Conservation (phyloP, 2,797 vertebrate genomes). For the Poecilia picta region DNA sequence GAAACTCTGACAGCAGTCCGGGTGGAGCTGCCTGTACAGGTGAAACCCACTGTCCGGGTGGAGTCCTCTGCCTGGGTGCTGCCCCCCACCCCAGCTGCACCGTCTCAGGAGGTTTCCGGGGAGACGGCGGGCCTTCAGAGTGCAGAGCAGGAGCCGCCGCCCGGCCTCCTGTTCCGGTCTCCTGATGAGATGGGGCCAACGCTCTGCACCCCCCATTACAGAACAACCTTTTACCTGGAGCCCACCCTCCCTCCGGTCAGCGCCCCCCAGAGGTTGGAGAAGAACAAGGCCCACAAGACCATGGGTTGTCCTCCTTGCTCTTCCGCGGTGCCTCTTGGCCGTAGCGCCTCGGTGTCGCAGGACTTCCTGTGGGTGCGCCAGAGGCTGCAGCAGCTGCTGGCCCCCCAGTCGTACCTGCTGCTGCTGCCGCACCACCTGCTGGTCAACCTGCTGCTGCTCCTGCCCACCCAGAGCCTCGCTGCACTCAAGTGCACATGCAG, state of each 20-base stretch:
- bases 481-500: slow-evolving; percentile 94
- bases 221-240: slow-evolving; percentile 10
- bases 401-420: slow-evolving; percentile 90
- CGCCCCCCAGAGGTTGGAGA: slow-evolving; percentile 27
- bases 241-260: not conserved
- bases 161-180: slow-evolving; percentile 86
- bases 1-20: slow-evolving; percentile 3
- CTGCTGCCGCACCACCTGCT: slow-evolving; percentile 93
- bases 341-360: slow-evolving; percentile 84
- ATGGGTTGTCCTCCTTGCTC: slow-evolving; percentile 35
- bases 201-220: not conserved
- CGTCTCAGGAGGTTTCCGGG: not conserved
- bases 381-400: slow-evolving; percentile 92
- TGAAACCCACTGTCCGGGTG: not conserved
- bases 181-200: slow-evolving; percentile 5
- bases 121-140: not conserved
- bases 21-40: not conserved
- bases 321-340: slow-evolving; percentile 66
- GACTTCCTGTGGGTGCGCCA: slow-evolving; percentile 91
- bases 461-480: slow-evolving; percentile 90
- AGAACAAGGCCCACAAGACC: not conserved
- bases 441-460: slow-evolving; percentile 87
- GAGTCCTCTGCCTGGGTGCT: not conserved
- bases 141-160: slow-evolving; percentile 83
- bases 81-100: not conserved